These are phyloP conservation scores for Lepisosteus osseus DNA, from an alignment of 2,113 vertebrate genomes.

Conservation along the genomic window DNA sequence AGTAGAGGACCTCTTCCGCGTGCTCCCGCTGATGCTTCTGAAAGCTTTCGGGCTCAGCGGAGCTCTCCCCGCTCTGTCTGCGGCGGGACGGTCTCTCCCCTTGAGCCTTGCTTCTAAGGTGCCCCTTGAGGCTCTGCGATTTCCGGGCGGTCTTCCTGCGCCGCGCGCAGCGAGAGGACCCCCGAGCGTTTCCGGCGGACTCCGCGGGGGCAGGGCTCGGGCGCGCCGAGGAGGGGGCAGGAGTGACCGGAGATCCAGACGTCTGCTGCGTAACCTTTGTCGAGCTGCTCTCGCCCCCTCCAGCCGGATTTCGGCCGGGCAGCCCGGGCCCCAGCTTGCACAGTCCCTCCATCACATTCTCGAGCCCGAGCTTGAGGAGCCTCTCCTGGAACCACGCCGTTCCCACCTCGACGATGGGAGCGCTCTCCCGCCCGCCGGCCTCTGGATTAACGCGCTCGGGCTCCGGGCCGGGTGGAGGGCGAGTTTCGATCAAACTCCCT, in stretches of 20 bases:
- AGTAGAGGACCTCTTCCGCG: constrained; percentile 60
- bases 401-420: too few relatives aligned
- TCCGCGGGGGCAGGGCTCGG: constrained; percentile 43
- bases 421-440: too few relatives aligned
- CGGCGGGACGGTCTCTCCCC: constrained; percentile 55
- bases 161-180: constrained; percentile 54
- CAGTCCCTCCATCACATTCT: too few relatives aligned
- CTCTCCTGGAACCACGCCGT: too few relatives aligned
- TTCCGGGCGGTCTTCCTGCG: constrained; percentile 60
- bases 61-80: constrained; percentile 68
- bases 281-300: too few relatives aligned
- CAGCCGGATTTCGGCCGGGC: too few relatives aligned
- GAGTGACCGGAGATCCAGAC: constrained; percentile 9
- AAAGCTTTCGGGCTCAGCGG: constrained; percentile 69
- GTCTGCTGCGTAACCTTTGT: too few relatives aligned
- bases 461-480: too few relatives aligned
- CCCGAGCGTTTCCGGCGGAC: constrained; percentile 64
- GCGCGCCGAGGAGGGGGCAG: constrained; percentile 56
- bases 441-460: too few relatives aligned
- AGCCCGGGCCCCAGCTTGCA: too few relatives aligned
- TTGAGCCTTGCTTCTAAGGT: constrained; percentile 42
- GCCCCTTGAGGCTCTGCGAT: constrained; percentile 43
- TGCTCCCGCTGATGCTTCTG: constrained; percentile 68
- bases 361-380: too few relatives aligned
- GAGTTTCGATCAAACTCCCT: too few relatives aligned